Evolutionary conservation across 2,797 vertebrate species (phyloP).

Genomic region (Anguilla obscura): DNA sequence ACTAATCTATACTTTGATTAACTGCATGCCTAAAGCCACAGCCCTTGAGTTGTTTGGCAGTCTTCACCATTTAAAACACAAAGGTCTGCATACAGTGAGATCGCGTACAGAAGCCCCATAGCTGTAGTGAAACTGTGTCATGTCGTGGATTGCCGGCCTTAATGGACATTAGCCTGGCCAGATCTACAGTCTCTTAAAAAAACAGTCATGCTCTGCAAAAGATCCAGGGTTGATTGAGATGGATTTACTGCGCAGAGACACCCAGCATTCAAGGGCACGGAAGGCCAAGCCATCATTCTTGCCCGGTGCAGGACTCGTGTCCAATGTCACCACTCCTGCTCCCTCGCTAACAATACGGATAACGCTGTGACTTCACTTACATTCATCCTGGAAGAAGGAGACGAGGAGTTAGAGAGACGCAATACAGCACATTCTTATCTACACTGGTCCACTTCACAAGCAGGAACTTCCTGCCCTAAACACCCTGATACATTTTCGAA

Average conservation of each 20-base stretch:
- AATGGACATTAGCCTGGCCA: neutral
- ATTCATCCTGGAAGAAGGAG: conserved; percentile 17
- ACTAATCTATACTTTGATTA: neutral
- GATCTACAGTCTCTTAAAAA: neutral
- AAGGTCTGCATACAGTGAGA: neutral
- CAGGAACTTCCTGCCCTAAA: neutral
- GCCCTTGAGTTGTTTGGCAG: neutral
- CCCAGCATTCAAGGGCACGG: conserved; percentile 77
- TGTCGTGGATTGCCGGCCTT: too few relatives aligned
- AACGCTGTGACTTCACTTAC: conserved; percentile 26
- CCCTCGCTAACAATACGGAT: conserved; percentile 23
- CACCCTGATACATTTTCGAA: neutral
- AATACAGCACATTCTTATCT: neutral
- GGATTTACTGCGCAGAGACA: conserved; percentile 75
- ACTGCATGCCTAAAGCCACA: neutral
- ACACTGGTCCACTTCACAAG: neutral
- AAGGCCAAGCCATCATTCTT: conserved; percentile 77
- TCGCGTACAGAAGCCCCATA: neutral
- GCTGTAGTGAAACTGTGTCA: too few relatives aligned
- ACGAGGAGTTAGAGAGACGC: neutral
- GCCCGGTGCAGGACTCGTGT: conserved; percentile 61
- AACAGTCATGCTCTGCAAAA: conserved; percentile 68
- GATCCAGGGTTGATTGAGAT: conserved; percentile 79
- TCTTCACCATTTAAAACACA: neutral
- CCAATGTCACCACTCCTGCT: conserved; percentile 65